Base-by-base conservation (phyloP, 2,113 vertebrate species). In the Epinephelus fuscoguttatus region DNA sequence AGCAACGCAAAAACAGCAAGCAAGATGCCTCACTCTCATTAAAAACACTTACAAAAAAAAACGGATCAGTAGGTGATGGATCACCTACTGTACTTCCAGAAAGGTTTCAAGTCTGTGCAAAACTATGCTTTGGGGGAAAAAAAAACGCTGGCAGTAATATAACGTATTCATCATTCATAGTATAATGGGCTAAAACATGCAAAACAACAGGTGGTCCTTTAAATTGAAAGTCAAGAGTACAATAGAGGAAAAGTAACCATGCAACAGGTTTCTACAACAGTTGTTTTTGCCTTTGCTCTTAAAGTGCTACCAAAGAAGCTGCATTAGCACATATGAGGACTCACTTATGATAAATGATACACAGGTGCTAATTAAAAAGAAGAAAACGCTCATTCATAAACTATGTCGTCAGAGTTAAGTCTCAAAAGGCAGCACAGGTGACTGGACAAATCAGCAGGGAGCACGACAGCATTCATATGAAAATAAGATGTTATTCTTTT, bases 231-330 rank as follows among this genome's bases (percentile, higher is more conserved):
- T 75, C 49, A 37, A 78, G 11, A 27, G 13, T 11, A 47, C 50
- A 78, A 81, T 17, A 33, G 25, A 72, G 53, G 1, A 61, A 71
- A 69, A 47, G 81, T 75, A 55, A 75, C 70, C 56, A 76, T 19
- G 57, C 71, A 62, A 62, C 75, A 21, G 47, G 76, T 88, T 78
- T 69, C 88, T 90, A 84, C 81, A 79, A 87, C 88, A 84, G 71
- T 40, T 50, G 57, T 27, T 30, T 40, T 53, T 1, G 25, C n/a
- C 47, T 50, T 49, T 23, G 50, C 70, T 63, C 63, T 47, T 15
- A 76, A 37, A 74, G 50, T 25, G 59, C 19, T 66, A 40, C 47
- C 81, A 80, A 70, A 73, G 6, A 21, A 2, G 27, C 49, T 37
- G 10, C 37, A 30, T 62, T 45, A 45, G 42, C 42, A 11, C 42